Conservation (phyloP, 2,888 invertebrate species). For the Eremobia ochroleuca region DNA sequence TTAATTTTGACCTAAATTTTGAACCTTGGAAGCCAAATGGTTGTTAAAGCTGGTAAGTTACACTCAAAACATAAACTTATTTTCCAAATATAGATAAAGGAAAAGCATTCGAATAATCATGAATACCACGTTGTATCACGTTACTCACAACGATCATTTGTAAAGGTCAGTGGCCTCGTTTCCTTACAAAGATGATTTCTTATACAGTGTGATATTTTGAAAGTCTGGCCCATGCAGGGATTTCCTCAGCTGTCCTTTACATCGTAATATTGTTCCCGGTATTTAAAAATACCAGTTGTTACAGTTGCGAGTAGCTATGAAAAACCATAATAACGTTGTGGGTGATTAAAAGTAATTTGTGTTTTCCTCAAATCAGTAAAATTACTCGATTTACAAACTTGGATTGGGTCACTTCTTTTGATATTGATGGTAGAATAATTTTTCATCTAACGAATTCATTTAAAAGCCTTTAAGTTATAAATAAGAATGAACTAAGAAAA, state of each 20-base stretch:
- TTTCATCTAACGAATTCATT: not conserved
- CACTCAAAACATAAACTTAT: not conserved
- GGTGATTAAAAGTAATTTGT: not conserved
- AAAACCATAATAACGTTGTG: not conserved
- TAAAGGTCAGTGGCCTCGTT: not conserved
- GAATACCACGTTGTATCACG: not conserved
- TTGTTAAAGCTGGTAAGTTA: not conserved
- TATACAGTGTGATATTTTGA: not conserved
- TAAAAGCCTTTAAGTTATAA: not conserved
- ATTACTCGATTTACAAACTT: not conserved
- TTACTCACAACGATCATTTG: constrained; percentile 1
- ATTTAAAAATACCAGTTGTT: not conserved
- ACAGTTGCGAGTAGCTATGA: not conserved
- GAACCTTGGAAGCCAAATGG: not conserved
- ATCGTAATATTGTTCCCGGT: not conserved
- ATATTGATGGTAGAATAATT: not conserved
- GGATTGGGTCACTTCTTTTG: not conserved
- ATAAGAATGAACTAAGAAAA: not conserved
- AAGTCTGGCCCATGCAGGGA: not conserved
- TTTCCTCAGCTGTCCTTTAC: not conserved
- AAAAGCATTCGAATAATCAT: not conserved
- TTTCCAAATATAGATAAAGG: not conserved
- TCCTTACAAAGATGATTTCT: not conserved
- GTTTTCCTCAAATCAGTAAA: not conserved
- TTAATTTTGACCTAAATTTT: not conserved